Evolutionary conservation across 1,140 invertebrate species (phyloP).

Genomic region (Meloidogyne chitwoodi): DNA sequence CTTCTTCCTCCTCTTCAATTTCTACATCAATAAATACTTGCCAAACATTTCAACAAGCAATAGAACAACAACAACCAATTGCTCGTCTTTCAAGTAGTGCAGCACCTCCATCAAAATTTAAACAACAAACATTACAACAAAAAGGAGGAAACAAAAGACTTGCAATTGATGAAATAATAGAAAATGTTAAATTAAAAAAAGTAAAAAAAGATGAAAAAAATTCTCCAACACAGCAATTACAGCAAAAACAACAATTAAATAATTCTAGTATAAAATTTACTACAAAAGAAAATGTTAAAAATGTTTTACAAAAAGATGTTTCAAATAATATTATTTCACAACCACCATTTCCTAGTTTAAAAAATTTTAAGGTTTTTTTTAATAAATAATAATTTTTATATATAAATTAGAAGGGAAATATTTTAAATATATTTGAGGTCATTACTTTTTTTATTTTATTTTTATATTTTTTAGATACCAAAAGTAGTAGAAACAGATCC

Average conservation of each 20-base stretch:
- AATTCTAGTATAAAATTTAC: not conserved
- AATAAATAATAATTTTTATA: not conserved
- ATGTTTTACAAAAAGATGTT: not conserved
- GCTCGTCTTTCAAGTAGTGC: constrained; percentile 21
- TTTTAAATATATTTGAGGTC: too few relatives aligned
- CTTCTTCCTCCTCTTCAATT: constrained; percentile 21
- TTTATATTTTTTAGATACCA: constrained; percentile 2
- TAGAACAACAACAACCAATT: constrained; percentile 7
- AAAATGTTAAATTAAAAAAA: not conserved
- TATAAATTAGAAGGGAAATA: too few relatives aligned
- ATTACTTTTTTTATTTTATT: not conserved
- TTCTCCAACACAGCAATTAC: not conserved
- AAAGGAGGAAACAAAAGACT: not conserved
- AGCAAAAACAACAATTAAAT: not conserved
- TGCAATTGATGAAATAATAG: constrained; percentile 8
- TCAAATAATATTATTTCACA: not conserved
- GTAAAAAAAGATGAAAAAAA: not conserved
- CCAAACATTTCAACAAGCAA: not conserved
- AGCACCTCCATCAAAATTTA: constrained; percentile 27
- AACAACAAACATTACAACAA: constrained; percentile 15
- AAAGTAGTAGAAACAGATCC: constrained; percentile 8
- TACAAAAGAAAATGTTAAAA: not conserved
- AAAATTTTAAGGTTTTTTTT: constrained; percentile 20
- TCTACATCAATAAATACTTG: not conserved
- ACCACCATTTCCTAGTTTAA: constrained; percentile 7